These are phyloP conservation scores for Entomobrya multifasciata DNA, from an alignment of 2,888 invertebrate genomes.

Conservation along the genomic window DNA sequence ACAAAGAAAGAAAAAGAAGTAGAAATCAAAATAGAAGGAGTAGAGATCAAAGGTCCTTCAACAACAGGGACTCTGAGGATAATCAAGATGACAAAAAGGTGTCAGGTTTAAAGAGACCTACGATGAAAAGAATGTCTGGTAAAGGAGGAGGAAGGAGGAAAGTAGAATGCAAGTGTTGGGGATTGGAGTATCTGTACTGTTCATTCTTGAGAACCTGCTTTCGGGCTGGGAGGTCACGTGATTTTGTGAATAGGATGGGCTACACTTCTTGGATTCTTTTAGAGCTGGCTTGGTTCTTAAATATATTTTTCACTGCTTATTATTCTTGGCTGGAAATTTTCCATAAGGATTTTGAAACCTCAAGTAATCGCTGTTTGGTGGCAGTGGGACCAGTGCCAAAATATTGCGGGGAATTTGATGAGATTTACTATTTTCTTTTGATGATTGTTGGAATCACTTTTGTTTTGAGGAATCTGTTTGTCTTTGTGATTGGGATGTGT, in stretches of 20 bases:
- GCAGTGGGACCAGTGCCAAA: neutral
- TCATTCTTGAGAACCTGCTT: conserved; percentile 10
- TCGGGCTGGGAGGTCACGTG: neutral
- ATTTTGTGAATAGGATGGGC: conserved; percentile 40
- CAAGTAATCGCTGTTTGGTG: neutral
- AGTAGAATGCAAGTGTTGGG: neutral
- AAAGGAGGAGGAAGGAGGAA: neutral
- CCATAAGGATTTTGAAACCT: neutral
- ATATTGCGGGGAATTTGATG: conserved; percentile 38
- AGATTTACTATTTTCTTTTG: neutral
- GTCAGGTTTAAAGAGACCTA: neutral
- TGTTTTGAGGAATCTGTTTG: conserved; percentile 25
- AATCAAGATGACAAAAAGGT: no score
- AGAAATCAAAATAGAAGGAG: no score
- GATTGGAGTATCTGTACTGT: conserved; percentile 1
- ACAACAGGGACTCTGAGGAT: no score
- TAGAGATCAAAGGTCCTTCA: no score
- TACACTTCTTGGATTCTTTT: conserved; percentile 34
- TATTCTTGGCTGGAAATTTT: conserved; percentile 36
- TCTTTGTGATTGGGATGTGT: conserved; percentile 57
- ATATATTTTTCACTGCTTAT: conserved; percentile 50
- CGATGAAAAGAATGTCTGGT: neutral
- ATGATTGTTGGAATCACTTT: conserved; percentile 22
- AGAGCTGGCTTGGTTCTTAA: conserved; percentile 46
- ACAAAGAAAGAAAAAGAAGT: no score